Evolutionary conservation across 2,113 vertebrate species (phyloP), one percentile per base, ranked within the genome.

Genomic region (Seriola rivoliana): DNA sequence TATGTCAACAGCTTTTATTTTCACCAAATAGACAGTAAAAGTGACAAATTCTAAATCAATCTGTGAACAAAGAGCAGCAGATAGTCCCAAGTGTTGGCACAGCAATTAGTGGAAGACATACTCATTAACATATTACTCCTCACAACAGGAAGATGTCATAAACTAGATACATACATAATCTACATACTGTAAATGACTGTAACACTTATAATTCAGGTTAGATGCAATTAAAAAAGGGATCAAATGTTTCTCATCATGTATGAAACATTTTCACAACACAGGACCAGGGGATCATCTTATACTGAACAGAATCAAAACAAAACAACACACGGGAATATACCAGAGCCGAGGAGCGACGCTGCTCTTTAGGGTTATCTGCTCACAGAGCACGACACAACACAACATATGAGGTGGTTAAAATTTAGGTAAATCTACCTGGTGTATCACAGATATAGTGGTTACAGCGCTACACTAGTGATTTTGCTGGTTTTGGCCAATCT

Each of bases 1-100:
- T 38, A 76, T 89, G 93, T 93, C 90, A 90, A 90, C 92, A 91
- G 75, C 85, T 88, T 93, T 93, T 88, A 90, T 86, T 93, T 85
- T 79, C 85, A 86, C 32, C 82, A 64, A 36, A 87, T 52, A 76
- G 74, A 88, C 70, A 78, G 81, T 67, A 88, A 86, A 59, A 25
- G 82, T 71, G 84, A 93, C 87, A 82, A 64, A 82, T 70, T 80
- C 73, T 13, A 68, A 85, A 90, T 92, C 67, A 78, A 88, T 92
- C 76, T 70, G 80, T 23, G 79, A 90, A 87, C 75, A 89, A 84
- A 86, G 88, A 89, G 64, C 79, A 77, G 79, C 85, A 54, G 48
- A 72, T 38, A 59, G 73, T 72, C 66, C 69, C 85, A 78, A 86
- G 77, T 82, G 91, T 88, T 86, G 70, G 84, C 84, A 72, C 63